A percentile compares a stretch with the other conserved stretches of the same genome.
These are phyloP conservation scores for Amblyjoppa proteus DNA, from an alignment of 2,888 invertebrate species.

Conservation along the genomic window DNA sequence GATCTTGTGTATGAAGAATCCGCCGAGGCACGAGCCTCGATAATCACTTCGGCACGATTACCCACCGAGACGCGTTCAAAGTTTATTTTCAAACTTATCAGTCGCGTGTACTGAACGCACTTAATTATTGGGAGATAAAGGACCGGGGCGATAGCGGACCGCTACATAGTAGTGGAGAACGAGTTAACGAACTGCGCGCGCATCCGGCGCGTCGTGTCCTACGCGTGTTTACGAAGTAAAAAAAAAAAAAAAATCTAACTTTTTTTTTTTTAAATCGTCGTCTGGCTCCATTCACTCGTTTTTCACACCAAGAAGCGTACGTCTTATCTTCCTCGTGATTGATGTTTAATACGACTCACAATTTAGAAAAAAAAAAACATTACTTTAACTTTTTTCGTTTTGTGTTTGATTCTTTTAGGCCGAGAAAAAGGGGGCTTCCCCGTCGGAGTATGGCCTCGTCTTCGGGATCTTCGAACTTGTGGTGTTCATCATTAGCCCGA, in stretches of 20 bases:
- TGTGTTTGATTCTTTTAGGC: slow-evolving; percentile 86
- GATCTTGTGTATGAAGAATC: slow-evolving; percentile 13
- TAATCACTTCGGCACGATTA: slow-evolving; percentile 48
- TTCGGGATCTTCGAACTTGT: slow-evolving; percentile 95
- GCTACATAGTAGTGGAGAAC: slow-evolving; percentile 2
- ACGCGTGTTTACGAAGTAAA: background rate
- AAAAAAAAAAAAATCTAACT: too few species aligned
- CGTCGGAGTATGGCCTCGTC: slow-evolving; percentile 94
- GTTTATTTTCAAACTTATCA: slow-evolving; percentile 56
- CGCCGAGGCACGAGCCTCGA: slow-evolving; percentile 41
- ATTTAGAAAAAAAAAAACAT: too few species aligned
- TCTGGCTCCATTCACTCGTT: slow-evolving; percentile 20
- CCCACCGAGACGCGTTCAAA: slow-evolving; percentile 55
- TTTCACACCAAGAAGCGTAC: slow-evolving; percentile 19
- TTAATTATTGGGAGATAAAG: slow-evolving; percentile 54
- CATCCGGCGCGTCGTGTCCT: slow-evolving; percentile 19
- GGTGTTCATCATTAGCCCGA: slow-evolving; percentile 92
- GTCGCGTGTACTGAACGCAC: slow-evolving; percentile 21
- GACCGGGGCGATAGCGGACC: background rate
- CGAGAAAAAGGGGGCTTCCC: slow-evolving; percentile 92
- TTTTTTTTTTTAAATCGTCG: background rate
- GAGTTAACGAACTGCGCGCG: slow-evolving; percentile 28
- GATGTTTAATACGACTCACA: slow-evolving; percentile 13
- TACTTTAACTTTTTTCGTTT: background rate
- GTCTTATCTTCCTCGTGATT: slow-evolving; percentile 44